Evolutionary conservation across 2,888 invertebrate species (phyloP).

Genomic region (Hofmannophila pseudospretella): DNA sequence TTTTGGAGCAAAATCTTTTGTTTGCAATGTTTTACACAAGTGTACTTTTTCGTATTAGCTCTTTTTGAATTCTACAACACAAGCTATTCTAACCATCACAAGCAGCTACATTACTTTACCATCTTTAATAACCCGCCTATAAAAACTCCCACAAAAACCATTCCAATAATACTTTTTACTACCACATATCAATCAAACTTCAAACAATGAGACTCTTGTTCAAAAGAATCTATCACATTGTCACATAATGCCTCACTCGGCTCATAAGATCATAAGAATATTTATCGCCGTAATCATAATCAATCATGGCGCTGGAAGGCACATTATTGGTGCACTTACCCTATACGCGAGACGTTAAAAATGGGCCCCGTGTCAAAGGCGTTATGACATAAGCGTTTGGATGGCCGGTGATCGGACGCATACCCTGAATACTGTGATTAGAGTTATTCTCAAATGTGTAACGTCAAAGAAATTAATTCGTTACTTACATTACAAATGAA

Average conservation of each 20-base stretch:
- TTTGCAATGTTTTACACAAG: no score
- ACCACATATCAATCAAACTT: slow-evolving; percentile 32
- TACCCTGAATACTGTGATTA: slow-evolving; percentile 34
- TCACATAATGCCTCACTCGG: slow-evolving; percentile 37
- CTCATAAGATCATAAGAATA: no score
- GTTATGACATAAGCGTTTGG: slow-evolving; percentile 18
- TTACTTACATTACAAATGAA: slow-evolving; percentile 5
- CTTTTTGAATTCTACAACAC: no score
- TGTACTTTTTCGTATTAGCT: no score
- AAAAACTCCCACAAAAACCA: neutral
- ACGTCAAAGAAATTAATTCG: no score
- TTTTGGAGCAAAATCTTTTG: no score
- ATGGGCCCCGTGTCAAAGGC: slow-evolving; percentile 39
- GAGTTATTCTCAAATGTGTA: slow-evolving; percentile 35
- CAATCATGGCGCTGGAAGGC: slow-evolving; percentile 34
- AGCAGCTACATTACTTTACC: no score
- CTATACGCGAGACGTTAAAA: slow-evolving; percentile 21
- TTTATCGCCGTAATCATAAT: slow-evolving; percentile 57
- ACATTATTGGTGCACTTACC: slow-evolving; percentile 18
- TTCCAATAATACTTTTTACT: slow-evolving; percentile 9
- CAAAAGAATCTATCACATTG: slow-evolving; percentile 59
- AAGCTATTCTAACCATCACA: no score
- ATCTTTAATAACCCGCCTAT: no score
- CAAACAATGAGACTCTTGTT: slow-evolving; percentile 20
- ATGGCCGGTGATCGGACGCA: slow-evolving; percentile 15